A percentile compares a stretch with the other conserved stretches of the same genome.
Evolutionary conservation across 2,888 invertebrate species (phyloP).

Genomic region (Caenorhabditis wallacei): DNA sequence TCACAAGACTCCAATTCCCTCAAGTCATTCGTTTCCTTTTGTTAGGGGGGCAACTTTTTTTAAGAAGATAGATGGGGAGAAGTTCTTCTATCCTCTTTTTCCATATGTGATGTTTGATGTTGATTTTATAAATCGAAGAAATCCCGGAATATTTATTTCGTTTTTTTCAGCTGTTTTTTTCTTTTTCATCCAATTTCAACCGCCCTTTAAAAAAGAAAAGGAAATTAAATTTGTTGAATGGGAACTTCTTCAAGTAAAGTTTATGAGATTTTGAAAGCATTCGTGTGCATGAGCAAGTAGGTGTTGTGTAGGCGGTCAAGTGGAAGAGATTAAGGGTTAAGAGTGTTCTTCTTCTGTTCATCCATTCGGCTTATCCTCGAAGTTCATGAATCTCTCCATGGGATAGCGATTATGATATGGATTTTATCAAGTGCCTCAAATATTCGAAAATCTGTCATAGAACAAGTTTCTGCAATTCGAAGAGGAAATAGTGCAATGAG

Average conservation of each 20-base stretch:
- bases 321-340: constrained; percentile 39
- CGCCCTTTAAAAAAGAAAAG: not conserved
- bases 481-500: constrained; percentile 10
- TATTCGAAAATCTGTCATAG: not conserved
- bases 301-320: constrained; percentile 48
- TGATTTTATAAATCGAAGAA: constrained; percentile 9
- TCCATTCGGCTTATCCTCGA: constrained; percentile 12
- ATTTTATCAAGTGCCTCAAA: not conserved
- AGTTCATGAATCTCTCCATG: constrained; percentile 18
- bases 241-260: constrained; percentile 14
- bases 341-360: constrained; percentile 25
- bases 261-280: constrained; percentile 22
- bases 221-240: constrained; percentile 4
- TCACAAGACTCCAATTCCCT: constrained; percentile 55
- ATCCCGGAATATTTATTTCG: not conserved
- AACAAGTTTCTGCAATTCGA: not conserved
- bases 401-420: constrained; percentile 24
- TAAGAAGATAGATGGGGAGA: constrained; percentile 37
- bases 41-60: not conserved
- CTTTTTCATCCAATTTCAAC: too few relatives aligned
- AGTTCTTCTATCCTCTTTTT: constrained; percentile 8
- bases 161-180: constrained; percentile 30
- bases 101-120: constrained; percentile 19
- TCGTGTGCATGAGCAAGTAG: constrained; percentile 24
- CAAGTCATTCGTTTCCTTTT: constrained; percentile 24